These are phyloP conservation scores for Protobothrops flavoviridis DNA, from an alignment of 2,113 vertebrate species.

Conservation along the genomic window DNA sequence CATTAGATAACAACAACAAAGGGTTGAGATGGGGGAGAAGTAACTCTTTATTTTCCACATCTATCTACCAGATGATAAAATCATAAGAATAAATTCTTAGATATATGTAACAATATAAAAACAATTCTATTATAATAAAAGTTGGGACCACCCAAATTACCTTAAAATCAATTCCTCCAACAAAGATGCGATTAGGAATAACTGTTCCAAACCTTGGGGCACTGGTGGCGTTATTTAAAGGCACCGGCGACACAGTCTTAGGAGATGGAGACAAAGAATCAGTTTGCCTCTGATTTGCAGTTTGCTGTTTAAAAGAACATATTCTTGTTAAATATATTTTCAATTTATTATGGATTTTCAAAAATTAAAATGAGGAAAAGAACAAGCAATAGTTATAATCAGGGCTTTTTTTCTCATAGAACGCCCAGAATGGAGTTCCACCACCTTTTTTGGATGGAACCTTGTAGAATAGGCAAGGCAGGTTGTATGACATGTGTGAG, in stretches of 20 bases:
- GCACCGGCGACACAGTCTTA: constrained; percentile 62
- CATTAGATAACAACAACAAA: neutral
- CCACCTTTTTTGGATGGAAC: too few species aligned
- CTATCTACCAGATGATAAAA: neutral
- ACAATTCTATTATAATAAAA: constrained; percentile 24
- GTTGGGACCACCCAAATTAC: constrained; percentile 57
- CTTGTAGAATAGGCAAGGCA: too few species aligned
- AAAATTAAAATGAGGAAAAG: neutral
- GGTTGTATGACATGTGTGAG: too few species aligned
- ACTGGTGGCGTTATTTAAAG: constrained; percentile 63
- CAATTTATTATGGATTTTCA: neutral
- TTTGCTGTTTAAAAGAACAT: constrained; percentile 65
- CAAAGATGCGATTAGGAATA: constrained; percentile 87
- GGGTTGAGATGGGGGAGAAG: neutral
- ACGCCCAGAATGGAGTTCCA: too few species aligned
- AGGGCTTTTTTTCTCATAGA: too few species aligned
- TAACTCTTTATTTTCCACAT: neutral
- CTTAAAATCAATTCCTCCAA: constrained; percentile 84
- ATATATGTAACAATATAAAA: neutral
- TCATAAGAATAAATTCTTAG: neutral
- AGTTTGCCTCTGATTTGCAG: constrained; percentile 68
- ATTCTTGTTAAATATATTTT: constrained; percentile 47
- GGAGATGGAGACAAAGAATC: constrained; percentile 70
- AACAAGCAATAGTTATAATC: neutral
- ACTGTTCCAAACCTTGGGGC: constrained; percentile 71